A percentile compares a stretch with the other conserved stretches of the same genome.
phyloP scores from a whole-genome alignment of 2,797 vertebrate species.

The Dermochelys coriacea region DNA sequence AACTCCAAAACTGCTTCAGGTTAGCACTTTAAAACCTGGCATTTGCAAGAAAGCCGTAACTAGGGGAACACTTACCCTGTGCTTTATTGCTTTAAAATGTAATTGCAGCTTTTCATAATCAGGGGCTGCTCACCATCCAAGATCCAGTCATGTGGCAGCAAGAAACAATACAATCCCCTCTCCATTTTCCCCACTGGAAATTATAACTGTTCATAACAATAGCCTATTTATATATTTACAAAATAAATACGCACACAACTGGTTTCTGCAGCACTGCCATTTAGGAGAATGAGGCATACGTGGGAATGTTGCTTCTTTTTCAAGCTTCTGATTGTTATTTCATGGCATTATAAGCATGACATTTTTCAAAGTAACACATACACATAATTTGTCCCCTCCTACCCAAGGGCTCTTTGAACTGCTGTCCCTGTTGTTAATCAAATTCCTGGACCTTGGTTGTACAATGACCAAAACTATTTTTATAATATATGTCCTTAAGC shows the following conservation, averaged over 20 bases:
- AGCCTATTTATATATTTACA: constrained; percentile 64
- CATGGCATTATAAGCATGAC: constrained; percentile 29
- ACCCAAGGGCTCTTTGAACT: constrained; percentile 50
- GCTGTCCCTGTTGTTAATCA: constrained; percentile 39
- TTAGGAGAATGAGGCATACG: constrained; percentile 59
- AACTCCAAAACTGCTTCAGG: not conserved
- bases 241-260: constrained; percentile 73
- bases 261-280: constrained; percentile 63
- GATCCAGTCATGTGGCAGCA: constrained; percentile 74
- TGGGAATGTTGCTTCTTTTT: constrained; percentile 60
- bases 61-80: constrained; percentile 1
- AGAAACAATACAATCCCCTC: constrained; percentile 77
- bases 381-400: constrained; percentile 41
- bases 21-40: not conserved
- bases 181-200: constrained; percentile 62
- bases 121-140: constrained; percentile 42
- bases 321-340: constrained; percentile 58
- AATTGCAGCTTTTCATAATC: constrained; percentile 67
- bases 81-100: constrained; percentile 52
- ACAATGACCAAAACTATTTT: not conserved
- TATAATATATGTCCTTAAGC: not conserved
- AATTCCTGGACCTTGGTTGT: constrained; percentile 62
- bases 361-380: constrained; percentile 51
- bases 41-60: not conserved
- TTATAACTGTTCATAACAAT: constrained; percentile 73